A percentile compares a stretch with the other conserved stretches of the same genome.
Conservation (phyloP, 2,113 vertebrate genomes). For the Salminus brasiliensis region DNA sequence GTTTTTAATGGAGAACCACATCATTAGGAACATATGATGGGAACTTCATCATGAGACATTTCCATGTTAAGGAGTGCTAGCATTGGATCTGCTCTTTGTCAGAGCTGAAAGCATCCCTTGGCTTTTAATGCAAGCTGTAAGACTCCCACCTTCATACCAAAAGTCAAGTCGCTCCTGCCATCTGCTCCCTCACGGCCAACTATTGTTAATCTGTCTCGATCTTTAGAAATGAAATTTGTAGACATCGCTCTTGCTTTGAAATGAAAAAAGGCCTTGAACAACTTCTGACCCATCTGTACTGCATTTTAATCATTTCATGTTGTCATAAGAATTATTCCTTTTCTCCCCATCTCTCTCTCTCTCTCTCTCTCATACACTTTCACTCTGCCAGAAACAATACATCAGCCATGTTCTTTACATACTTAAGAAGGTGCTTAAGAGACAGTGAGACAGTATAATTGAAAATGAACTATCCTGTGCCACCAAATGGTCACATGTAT, state of each 20-base stretch:
- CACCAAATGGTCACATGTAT: not conserved
- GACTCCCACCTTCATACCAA: not conserved
- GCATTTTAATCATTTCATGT: not conserved
- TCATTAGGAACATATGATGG: conserved; percentile 1
- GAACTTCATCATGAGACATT: conserved; percentile 11
- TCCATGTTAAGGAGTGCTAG: not conserved
- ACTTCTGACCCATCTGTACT: not conserved
- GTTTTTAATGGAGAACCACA: not conserved
- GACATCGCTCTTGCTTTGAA: not conserved
- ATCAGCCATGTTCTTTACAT: not conserved
- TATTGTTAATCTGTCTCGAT: conserved; percentile 13
- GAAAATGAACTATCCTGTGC: not conserved
- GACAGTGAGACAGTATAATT: not conserved
- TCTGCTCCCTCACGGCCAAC: conserved; percentile 8
- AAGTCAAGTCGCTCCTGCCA: not conserved
- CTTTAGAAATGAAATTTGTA: not conserved
- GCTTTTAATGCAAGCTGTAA: conserved; percentile 21
- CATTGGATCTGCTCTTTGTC: conserved; percentile 9
- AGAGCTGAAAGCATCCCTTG: conserved; percentile 20
- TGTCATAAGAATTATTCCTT: not conserved
- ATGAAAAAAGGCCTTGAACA: not conserved
- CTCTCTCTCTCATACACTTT: not conserved
- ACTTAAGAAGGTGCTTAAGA: not conserved
- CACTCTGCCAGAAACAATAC: not conserved
- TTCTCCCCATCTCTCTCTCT: not conserved